Base-by-base conservation (phyloP, 2,113 vertebrate genomes). In the Setophaga coronata region DNA sequence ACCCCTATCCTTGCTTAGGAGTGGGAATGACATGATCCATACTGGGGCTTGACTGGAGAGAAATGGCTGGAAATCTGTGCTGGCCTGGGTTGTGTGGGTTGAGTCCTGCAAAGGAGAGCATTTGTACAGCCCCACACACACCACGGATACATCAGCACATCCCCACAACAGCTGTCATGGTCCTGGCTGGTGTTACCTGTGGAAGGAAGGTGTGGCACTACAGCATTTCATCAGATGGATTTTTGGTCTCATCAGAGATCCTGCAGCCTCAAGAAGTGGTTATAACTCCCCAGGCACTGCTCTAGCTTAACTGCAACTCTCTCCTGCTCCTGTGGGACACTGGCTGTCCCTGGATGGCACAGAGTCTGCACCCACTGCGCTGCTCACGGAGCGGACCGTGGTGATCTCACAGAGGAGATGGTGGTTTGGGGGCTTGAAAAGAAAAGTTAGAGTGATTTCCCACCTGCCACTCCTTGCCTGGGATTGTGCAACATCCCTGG, bases 331-430 rank as follows among this genome's bases (percentile, higher is more conserved):
- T 19, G 36, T 0, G 10, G 78, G 95, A 91, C 36, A 1, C 10
- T 0, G 0, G 66, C 57, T 73, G 4, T 73, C 82, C 87, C 62
- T 40, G 47, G 84, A 40, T 70, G 62, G 58, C 54, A 33, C 0
- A 0, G 29, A 72, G 18, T 7, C 26, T 90, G 78, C 62, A 66
- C 58, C 57, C 61, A 14, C 62, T 0, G 0, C 5, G 13, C 34
- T 0, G 1, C 16, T 7, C 7, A 0, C 47, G 1, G 1, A 47
- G 70, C 6, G 1, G 4, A 34, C 29, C 11, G 57, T 6, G 6
- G n/a, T 11, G 31, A 5, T 67, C 40, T 31, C 7, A 40, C 54
- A 28, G 26, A 91, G 60, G 12, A 84, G 36, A 16, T 57, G 36
- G 20, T 14, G 21, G 26, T 24, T 2, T 14, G 11, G 28, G 33